Percentiles rank a stretch among this genome's conserved stretches.
Evolutionary conservation across 2,888 invertebrate genomes (phyloP).

Genomic region (Leptinotarsa rubiginosa): DNA sequence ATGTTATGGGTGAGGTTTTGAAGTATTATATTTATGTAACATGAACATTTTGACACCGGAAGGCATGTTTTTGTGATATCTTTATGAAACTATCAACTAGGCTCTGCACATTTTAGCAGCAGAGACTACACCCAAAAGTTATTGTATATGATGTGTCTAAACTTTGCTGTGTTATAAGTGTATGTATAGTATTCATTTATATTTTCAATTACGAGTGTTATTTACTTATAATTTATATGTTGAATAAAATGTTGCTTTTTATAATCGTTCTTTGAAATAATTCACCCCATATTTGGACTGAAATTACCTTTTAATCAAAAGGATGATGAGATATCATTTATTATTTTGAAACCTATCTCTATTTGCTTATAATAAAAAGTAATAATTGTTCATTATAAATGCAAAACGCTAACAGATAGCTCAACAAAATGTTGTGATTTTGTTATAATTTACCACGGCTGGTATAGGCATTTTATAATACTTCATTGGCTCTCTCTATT

Average conservation of each 20-base stretch:
- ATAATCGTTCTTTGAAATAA: constrained; percentile 12
- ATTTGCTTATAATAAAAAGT: too few species aligned
- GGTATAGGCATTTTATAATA: too few species aligned
- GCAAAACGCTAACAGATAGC: too few species aligned
- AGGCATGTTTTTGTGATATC: background rate
- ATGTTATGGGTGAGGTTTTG: background rate
- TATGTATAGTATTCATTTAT: constrained; percentile 39
- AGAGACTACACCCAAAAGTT: background rate
- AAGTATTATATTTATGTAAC: background rate
- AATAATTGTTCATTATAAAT: too few species aligned
- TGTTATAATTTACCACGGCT: too few species aligned
- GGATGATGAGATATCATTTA: too few species aligned
- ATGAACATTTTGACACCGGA: background rate
- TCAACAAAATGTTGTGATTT: too few species aligned
- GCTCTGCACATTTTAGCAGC: background rate
- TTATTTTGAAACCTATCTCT: too few species aligned
- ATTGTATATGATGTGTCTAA: background rate
- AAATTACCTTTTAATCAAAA: too few species aligned
- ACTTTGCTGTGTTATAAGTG: constrained; percentile 38
- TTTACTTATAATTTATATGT: constrained; percentile 40
- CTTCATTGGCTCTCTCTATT: too few species aligned
- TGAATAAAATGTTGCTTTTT: constrained; percentile 48
- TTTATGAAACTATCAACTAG: background rate
- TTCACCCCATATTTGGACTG: background rate
- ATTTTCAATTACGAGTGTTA: constrained; percentile 31